Evolutionary conservation across 1,140 invertebrate genomes (phyloP).

Genomic region (Vanessa tameamea): DNA sequence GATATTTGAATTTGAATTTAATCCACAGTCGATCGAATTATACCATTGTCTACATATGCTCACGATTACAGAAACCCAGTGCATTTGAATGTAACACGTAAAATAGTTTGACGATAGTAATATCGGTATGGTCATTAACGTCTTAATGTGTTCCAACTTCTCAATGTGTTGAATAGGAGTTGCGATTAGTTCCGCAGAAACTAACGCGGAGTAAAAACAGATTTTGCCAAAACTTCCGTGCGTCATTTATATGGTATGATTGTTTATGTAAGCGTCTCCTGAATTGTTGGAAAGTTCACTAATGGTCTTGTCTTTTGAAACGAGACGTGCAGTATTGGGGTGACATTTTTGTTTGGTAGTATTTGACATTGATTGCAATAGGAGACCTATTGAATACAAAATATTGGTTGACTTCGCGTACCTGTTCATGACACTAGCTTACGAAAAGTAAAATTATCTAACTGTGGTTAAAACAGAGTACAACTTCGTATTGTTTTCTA

Average conservation of each 20-base stretch:
- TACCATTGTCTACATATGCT: background rate
- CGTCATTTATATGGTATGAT: background rate
- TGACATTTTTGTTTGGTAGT: too few relatives aligned
- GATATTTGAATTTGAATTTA: too few relatives aligned
- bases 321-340: too few relatives aligned
- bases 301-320: too few relatives aligned
- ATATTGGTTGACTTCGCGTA: too few relatives aligned
- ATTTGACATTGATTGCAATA: too few relatives aligned
- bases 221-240: constrained; percentile 3
- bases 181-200: constrained; percentile 32
- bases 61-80: background rate
- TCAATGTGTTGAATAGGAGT: constrained; percentile 31
- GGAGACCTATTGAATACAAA: too few relatives aligned
- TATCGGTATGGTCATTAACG: constrained; percentile 30
- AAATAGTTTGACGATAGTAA: constrained; percentile 15
- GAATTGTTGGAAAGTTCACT: background rate
- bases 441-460: too few relatives aligned
- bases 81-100: constrained; percentile 14
- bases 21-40: too few relatives aligned
- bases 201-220: constrained; percentile 25
- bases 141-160: constrained; percentile 28
- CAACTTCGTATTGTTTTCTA: too few relatives aligned
- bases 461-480: too few relatives aligned
- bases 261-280: background rate
- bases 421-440: too few relatives aligned